These are phyloP conservation scores for Erythrocercus mccallii DNA, from an alignment of 2,113 vertebrate genomes.

Conservation along the genomic window DNA sequence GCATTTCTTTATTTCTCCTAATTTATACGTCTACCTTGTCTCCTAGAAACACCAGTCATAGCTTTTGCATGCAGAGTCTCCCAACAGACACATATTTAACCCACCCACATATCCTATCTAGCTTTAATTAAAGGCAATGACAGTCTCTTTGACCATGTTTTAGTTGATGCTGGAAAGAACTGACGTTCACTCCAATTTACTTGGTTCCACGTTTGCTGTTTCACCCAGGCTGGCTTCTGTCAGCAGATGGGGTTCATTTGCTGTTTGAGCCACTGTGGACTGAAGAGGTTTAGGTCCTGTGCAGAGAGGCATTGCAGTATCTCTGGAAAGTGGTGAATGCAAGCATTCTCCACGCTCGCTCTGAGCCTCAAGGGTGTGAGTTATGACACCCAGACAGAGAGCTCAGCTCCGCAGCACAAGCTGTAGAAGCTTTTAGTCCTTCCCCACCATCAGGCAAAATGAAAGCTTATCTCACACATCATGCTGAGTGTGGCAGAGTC, in stretches of 20 bases:
- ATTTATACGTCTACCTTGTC: neutral
- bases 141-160: neutral
- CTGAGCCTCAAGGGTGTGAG: neutral
- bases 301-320: neutral
- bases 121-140: neutral
- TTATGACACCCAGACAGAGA: neutral
- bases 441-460: neutral
- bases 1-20: neutral
- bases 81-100: neutral
- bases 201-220: neutral
- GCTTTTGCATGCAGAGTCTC: neutral
- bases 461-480: neutral
- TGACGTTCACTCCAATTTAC: neutral
- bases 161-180: neutral
- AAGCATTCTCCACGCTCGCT: fast-evolving
- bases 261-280: neutral
- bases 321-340: neutral
- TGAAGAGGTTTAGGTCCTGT: neutral
- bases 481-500: neutral
- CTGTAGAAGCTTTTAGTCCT: neutral
- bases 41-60: neutral
- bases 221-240: neutral
- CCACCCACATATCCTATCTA: neutral
- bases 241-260: neutral
- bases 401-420: neutral